These are phyloP conservation scores for Gastrophysa polygoni DNA, from an alignment of 2,888 invertebrate species.

Conservation along the genomic window DNA sequence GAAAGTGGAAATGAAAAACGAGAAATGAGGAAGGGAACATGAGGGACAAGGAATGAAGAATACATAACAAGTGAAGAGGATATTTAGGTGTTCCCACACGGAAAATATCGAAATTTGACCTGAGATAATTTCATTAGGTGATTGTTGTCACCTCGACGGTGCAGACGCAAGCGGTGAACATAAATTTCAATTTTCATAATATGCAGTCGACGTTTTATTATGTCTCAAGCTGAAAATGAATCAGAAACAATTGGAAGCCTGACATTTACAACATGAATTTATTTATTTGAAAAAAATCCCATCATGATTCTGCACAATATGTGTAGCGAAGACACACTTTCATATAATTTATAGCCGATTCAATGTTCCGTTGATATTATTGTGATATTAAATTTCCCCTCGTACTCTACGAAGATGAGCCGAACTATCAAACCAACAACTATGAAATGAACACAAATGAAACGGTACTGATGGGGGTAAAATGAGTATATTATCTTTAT, in stretches of 20 bases:
- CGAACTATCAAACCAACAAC: no score
- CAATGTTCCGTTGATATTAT: not conserved
- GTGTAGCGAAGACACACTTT: slow-evolving; percentile 15
- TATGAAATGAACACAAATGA: no score
- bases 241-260: slow-evolving; percentile 39
- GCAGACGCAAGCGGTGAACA: slow-evolving; percentile 19
- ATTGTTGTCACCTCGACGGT: not conserved
- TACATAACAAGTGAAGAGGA: no score
- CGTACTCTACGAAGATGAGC: no score
- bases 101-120: no score
- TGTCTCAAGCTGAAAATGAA: slow-evolving; percentile 32
- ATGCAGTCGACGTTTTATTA: slow-evolving; percentile 44
- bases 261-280: slow-evolving; percentile 37
- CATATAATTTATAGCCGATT: slow-evolving; percentile 18
- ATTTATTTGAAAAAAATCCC: slow-evolving; percentile 24
- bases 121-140: not conserved
- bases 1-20: no score
- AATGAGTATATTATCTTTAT: no score
- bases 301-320: slow-evolving; percentile 16
- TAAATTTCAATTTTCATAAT: slow-evolving; percentile 28
- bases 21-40: no score
- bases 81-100: no score
- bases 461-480: no score
- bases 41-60: no score
- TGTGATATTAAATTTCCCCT: no score